phyloP scores from a whole-genome alignment of 2,888 invertebrate genomes.

The Mechanitis messenoides region DNA sequence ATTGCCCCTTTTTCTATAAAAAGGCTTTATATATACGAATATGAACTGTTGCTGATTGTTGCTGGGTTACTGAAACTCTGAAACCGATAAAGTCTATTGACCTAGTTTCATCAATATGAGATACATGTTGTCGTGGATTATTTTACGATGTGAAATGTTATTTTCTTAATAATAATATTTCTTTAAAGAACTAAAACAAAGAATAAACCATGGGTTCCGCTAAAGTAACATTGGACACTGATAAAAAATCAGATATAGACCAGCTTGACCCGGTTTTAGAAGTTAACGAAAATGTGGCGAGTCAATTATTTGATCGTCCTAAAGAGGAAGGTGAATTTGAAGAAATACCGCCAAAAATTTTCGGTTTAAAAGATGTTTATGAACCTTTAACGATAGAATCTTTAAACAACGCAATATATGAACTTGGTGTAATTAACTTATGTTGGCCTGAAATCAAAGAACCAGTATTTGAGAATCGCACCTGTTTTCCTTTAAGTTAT shows the following conservation, averaged over 20 bases:
- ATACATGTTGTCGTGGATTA: neutral
- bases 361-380: conserved; percentile 48
- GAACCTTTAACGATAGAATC: conserved; percentile 68
- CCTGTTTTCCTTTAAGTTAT: conserved; percentile 80
- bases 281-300: conserved; percentile 55
- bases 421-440: conserved; percentile 78
- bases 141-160: no score
- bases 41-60: conserved; percentile 25
- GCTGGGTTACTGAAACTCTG: conserved; percentile 40
- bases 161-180: neutral
- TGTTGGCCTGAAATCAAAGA: conserved; percentile 79
- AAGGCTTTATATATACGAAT: neutral
- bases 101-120: conserved; percentile 21
- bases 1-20: neutral
- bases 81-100: conserved; percentile 22
- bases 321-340: conserved; percentile 48
- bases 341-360: conserved; percentile 60
- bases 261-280: conserved; percentile 58
- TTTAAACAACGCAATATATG: conserved; percentile 77
- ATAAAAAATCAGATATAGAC: conserved; percentile 46
- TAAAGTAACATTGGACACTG: conserved; percentile 38
- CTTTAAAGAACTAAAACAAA: neutral
- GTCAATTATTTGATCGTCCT: conserved; percentile 52
- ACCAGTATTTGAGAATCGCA: conserved; percentile 75
- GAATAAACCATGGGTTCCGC: conserved; percentile 34